Percentiles rank a stretch among this genome's conserved stretches.
Conservation (phyloP, 1,140 invertebrate species). For the Trachelipus rathkii region DNA sequence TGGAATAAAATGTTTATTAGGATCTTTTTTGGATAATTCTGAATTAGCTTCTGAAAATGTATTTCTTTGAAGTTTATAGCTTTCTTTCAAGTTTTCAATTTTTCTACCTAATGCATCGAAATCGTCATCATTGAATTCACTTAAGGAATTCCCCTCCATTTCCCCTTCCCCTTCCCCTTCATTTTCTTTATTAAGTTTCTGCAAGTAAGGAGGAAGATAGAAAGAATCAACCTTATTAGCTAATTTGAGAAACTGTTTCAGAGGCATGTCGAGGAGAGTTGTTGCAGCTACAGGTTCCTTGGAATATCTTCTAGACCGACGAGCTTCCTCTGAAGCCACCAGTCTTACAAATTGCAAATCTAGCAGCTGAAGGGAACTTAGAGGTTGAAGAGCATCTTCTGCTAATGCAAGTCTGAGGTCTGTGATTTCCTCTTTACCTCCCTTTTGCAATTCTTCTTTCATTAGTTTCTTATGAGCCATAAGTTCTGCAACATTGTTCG, state of each 20-base stretch:
- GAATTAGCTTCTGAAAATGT: background rate
- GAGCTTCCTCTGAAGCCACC: conserved; percentile 28
- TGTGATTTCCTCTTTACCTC: conserved; percentile 16
- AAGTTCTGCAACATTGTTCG: conserved; percentile 32
- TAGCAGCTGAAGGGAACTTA: conserved; percentile 30
- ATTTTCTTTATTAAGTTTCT: background rate
- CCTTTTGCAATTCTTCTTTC: background rate
- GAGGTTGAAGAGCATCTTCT: conserved; percentile 31
- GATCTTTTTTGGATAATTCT: background rate
- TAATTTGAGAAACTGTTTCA: conserved; percentile 31
- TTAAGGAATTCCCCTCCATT: background rate
- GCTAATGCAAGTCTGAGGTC: conserved; percentile 31
- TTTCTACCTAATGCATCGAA: too few relatives aligned
- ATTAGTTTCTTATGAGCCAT: conserved; percentile 30
- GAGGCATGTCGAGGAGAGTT: conserved; percentile 35
- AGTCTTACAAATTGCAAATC: conserved; percentile 37
- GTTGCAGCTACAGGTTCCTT: conserved; percentile 24
- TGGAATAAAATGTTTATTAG: background rate
- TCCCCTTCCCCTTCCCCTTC: too few relatives aligned
- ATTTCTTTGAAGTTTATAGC: conserved; percentile 4
- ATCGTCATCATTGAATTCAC: background rate
- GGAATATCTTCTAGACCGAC: conserved; percentile 25
- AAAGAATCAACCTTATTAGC: conserved; percentile 27
- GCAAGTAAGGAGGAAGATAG: conserved; percentile 29
- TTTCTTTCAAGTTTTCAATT: background rate